A percentile compares a stretch with the other conserved stretches of the same genome.
Conservation (phyloP, 2,888 invertebrate genomes). For the Myathropa florea region DNA sequence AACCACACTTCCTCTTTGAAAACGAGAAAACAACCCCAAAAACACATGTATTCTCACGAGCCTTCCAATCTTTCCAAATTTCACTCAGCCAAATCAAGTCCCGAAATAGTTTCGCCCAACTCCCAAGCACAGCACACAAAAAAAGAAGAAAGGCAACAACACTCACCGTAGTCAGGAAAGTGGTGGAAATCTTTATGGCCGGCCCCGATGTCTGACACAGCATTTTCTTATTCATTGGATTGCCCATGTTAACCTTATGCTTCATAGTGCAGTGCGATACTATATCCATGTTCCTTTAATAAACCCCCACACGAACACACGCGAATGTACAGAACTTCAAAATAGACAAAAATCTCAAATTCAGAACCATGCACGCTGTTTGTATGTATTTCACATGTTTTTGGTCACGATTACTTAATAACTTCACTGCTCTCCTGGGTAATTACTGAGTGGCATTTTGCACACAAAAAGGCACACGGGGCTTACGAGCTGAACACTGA, state of each 20-base stretch:
- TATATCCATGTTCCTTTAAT: constrained; percentile 58
- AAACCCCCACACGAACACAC: not conserved
- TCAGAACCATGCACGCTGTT: not conserved
- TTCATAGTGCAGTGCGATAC: constrained; percentile 66
- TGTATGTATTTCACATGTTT: not conserved
- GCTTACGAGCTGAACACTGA: not conserved
- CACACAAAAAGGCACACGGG: constrained; percentile 24
- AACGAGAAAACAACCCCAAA: not conserved
- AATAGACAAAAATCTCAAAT: not conserved
- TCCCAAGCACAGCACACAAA: not conserved
- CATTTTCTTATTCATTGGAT: constrained; percentile 64
- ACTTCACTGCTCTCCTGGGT: not conserved
- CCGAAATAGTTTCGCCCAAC: not conserved
- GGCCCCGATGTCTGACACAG: constrained; percentile 65
- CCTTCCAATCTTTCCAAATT: not conserved
- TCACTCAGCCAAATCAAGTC: not conserved
- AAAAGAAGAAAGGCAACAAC: not conserved
- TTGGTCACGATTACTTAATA: not conserved
- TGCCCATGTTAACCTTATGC: constrained; percentile 61
- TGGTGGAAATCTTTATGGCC: constrained; percentile 63
- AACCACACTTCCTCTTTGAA: not conserved
- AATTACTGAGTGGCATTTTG: not conserved
- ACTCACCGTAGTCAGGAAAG: constrained; percentile 63
- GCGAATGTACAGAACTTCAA: not conserved
- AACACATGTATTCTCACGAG: not conserved